Conservation (phyloP, 2,888 invertebrate genomes). For the Drosophila rellima region DNA sequence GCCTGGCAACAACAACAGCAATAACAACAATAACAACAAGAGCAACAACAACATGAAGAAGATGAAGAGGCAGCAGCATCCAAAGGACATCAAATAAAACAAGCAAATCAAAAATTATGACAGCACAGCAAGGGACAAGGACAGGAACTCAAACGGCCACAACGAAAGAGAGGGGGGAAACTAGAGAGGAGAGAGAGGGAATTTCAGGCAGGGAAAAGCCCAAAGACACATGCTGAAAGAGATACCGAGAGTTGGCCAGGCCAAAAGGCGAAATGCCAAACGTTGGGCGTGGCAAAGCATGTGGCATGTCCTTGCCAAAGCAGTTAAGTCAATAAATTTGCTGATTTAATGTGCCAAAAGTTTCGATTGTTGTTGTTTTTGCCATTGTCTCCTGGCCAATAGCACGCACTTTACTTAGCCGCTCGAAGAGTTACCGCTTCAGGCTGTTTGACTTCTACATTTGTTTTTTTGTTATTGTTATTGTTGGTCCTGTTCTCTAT, state of each 20-base stretch:
- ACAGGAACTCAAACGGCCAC: conserved; percentile 42
- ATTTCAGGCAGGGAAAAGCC: conserved; percentile 11
- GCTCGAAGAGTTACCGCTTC: conserved; percentile 49
- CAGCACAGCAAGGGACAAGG: conserved; percentile 76
- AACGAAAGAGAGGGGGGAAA: conserved; percentile 1
- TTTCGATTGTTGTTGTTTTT: conserved; percentile 71
- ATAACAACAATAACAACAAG: conserved; percentile 31
- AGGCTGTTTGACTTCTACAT: conserved; percentile 40
- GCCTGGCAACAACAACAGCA: conserved; percentile 42
- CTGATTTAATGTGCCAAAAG: conserved; percentile 83
- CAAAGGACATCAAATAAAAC: conserved; percentile 82
- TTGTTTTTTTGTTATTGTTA: conserved; percentile 36
- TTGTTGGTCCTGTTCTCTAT: conserved; percentile 36
- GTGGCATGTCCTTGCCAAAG: conserved; percentile 67
- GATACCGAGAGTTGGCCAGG: conserved; percentile 45
- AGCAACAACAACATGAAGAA: conserved; percentile 35
- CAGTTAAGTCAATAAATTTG: conserved; percentile 82
- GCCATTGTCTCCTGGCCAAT: conserved; percentile 32
- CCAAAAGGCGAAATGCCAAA: conserved; percentile 70
- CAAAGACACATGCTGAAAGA: conserved; percentile 20
- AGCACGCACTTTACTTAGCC: conserved; percentile 34
- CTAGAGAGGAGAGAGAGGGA: not conserved
- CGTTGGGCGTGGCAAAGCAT: conserved; percentile 46
- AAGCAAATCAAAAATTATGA: conserved; percentile 83
- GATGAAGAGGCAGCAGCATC: conserved; percentile 48